Base-by-base conservation (phyloP, 2,797 vertebrate species). In the Coracias cyanogaster region DNA sequence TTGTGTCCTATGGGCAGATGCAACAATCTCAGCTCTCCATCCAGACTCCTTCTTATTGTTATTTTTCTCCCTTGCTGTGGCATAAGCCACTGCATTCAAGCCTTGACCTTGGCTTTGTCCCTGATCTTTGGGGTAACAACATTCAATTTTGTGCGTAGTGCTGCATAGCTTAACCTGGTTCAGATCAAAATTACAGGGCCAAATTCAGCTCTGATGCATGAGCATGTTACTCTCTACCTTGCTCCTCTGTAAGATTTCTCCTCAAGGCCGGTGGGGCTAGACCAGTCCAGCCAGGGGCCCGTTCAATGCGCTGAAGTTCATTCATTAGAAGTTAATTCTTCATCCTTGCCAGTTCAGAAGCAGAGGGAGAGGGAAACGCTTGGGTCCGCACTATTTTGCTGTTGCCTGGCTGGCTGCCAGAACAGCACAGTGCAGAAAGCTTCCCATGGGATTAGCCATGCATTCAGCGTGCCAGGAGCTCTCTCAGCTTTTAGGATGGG, bases 371-470 rank as follows among this genome's bases (percentile, higher is more conserved):
- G 51, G 74, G 81, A 89, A 90, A 57, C 3, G 13, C 93, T 90
- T 76, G 73, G 49, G 67, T 82, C 67, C 4, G 2, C 65, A 45
- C 28, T 0, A 0, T 76, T 82, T 82, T 86, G 48, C 74, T 57
- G 57, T 93, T 73, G 64, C 83, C 81, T 86, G 78, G 62, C 54
- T 89, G 89, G 52, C 74, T 92, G 83, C 90, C 79, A 92, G 83
- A 94, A 90, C 73, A 83, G 77, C 92, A 84, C 3, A 4, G 65
- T 3, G 8, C 79, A 43, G 69, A 86, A 83, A 93, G 16, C 69
- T 94, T 93, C 91, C 82, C 87, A 9, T 77, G 82, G 87, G 89
- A 91, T 88, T 80, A 95, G 46, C 88, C 69, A 45, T 54, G 65
- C 72, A 60, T 85, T 85, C 85, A 88, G 79, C 2, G 0, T 71